phyloP scores from a whole-genome alignment of 2,888 invertebrate species.

The Trissoscelio sp. region DNA sequence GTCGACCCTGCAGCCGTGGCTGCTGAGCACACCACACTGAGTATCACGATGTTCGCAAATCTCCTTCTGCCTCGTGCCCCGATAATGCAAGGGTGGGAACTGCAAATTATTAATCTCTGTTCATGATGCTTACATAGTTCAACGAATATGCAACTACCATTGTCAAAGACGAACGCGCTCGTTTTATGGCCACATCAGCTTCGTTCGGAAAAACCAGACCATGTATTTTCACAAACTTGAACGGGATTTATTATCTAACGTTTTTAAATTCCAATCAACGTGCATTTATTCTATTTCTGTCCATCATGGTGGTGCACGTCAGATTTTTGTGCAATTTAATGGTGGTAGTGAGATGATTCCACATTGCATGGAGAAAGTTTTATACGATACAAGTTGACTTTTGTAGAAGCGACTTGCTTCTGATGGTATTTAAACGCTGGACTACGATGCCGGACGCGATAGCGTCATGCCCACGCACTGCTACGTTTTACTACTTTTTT shows the following conservation, averaged over 20 bases:
- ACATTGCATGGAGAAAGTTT: constrained; percentile 52
- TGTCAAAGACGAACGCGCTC: constrained; percentile 68
- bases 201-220: background rate
- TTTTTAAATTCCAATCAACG: background rate
- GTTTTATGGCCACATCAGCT: constrained; percentile 2
- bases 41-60: constrained; percentile 75
- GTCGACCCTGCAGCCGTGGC: constrained; percentile 81
- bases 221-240: background rate
- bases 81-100: constrained; percentile 80
- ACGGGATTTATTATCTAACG: background rate
- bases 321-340: constrained; percentile 5
- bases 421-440: constrained; percentile 50
- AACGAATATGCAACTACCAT: constrained; percentile 75
- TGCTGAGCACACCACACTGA: constrained; percentile 75
- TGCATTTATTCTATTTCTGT: constrained; percentile 2
- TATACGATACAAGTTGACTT: constrained; percentile 38
- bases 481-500: constrained; percentile 60
- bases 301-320: background rate
- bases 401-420: constrained; percentile 34
- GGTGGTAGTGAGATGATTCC: constrained; percentile 25
- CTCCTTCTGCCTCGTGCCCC: constrained; percentile 78
- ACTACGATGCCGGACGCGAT: constrained; percentile 58
- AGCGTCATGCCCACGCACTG: constrained; percentile 73
- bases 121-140: constrained; percentile 76
- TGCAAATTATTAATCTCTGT: constrained; percentile 81